phyloP scores from a whole-genome alignment of 2,797 vertebrate species.

The Tragelaphus oryx region DNA sequence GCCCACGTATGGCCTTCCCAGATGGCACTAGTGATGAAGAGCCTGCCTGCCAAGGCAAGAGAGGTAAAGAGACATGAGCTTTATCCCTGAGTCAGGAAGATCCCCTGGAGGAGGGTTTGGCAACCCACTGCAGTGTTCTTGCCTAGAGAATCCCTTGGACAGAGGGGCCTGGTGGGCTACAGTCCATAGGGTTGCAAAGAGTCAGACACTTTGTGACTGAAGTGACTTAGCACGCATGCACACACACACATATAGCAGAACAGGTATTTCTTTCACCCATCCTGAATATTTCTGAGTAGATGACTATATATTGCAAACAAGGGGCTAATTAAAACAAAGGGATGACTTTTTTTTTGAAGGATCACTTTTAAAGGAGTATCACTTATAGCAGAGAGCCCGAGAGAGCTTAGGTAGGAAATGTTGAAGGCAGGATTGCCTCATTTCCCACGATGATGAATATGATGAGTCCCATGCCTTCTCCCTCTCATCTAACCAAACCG shows the following conservation, averaged over 20 bases:
- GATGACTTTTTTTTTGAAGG: background rate
- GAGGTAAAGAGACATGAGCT: background rate
- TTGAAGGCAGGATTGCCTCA: background rate
- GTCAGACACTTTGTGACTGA: background rate
- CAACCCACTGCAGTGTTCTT: background rate
- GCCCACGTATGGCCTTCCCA: background rate
- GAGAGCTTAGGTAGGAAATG: background rate
- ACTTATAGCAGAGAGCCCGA: background rate
- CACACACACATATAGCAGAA: background rate
- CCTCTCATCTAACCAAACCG: fast-evolving
- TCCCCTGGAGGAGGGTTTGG: background rate
- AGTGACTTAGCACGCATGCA: background rate
- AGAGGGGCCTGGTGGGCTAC: background rate
- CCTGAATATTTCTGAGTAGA: background rate
- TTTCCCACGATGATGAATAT: background rate
- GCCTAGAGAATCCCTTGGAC: background rate
- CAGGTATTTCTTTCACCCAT: background rate
- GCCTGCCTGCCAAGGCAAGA: background rate
- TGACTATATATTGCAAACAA: background rate
- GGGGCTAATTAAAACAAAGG: background rate
- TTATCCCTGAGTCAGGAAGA: background rate
- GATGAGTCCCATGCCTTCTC: background rate
- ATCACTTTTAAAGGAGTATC: background rate
- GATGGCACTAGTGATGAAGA: background rate
- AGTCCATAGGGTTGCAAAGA: background rate